Conservation (phyloP, 2,113 vertebrate genomes). For the Lates calcarifer region DNA sequence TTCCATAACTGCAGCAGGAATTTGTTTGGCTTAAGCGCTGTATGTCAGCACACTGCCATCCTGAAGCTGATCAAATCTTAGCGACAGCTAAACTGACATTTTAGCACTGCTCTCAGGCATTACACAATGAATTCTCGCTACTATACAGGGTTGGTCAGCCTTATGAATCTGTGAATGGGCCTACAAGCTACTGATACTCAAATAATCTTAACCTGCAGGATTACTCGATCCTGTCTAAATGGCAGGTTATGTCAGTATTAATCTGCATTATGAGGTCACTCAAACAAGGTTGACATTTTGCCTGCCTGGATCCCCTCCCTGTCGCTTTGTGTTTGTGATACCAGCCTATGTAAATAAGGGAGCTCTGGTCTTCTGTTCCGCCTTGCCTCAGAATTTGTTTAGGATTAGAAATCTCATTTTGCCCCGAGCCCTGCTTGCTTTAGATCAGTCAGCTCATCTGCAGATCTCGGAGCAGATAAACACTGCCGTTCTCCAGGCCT, state of each 20-base stretch:
- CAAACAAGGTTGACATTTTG: conserved; percentile 80
- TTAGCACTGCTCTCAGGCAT: conserved; percentile 51
- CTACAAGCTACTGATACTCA: conserved; percentile 69
- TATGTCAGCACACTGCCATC: conserved; percentile 32
- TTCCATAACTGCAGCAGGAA: conserved; percentile 26
- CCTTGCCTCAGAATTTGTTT: conserved; percentile 77
- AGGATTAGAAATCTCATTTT: conserved; percentile 82
- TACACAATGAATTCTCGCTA: conserved; percentile 36
- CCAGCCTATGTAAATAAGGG: conserved; percentile 78
- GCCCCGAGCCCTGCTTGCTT: conserved; percentile 79
- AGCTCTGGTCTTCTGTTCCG: conserved; percentile 73
- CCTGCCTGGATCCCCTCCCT: conserved; percentile 61
- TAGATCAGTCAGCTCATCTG: conserved; percentile 82
- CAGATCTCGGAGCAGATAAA: conserved; percentile 78
- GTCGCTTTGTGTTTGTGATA: conserved; percentile 78
- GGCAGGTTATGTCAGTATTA: conserved; percentile 72
- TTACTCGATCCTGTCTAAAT: conserved; percentile 66
- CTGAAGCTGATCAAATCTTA: conserved; percentile 50
- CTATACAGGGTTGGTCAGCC: conserved; percentile 43
- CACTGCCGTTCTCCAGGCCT: conserved; percentile 68
- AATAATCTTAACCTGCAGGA: conserved; percentile 74
- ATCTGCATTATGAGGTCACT: conserved; percentile 78
- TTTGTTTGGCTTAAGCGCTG: conserved; percentile 19
- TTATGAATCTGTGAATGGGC: conserved; percentile 60
- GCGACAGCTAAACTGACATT: conserved; percentile 58